phyloP scores from a whole-genome alignment of 2,888 invertebrate genomes.

The Marronus borbonicus region DNA sequence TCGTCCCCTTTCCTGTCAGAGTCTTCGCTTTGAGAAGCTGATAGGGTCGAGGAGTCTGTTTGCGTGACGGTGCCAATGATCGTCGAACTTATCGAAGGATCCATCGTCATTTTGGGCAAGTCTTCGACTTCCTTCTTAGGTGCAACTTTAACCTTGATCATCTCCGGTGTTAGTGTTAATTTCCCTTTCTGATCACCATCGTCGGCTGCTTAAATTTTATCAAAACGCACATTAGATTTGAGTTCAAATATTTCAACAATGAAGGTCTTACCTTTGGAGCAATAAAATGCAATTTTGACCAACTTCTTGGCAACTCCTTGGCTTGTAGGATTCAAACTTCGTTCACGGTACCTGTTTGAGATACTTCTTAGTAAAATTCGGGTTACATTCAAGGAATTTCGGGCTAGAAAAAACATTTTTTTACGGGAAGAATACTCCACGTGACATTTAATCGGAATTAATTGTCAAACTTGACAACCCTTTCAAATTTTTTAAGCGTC shows the following conservation, averaged over 20 bases:
- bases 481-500: too few relatives aligned
- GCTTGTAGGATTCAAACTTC: not conserved
- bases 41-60: slow-evolving; percentile 18
- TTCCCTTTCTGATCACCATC: not conserved
- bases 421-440: not conserved
- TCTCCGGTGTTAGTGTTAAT: too few relatives aligned
- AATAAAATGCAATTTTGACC: not conserved
- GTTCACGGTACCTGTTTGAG: not conserved
- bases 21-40: slow-evolving; percentile 18
- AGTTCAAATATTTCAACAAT: not conserved
- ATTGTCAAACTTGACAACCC: slow-evolving; percentile 11
- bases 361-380: not conserved
- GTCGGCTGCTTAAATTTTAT: not conserved
- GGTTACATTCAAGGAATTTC: slow-evolving; percentile 7
- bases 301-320: not conserved
- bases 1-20: slow-evolving; percentile 47
- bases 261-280: slow-evolving; percentile 7
- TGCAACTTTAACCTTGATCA: too few relatives aligned
- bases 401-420: slow-evolving; percentile 25
- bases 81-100: slow-evolving; percentile 22
- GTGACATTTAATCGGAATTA: not conserved
- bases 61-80: slow-evolving; percentile 46
- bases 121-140: not conserved
- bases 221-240: not conserved
- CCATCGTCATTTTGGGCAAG: slow-evolving; percentile 2